Percentiles rank a stretch among this genome's conserved stretches.
Evolutionary conservation across 2,797 vertebrate genomes (phyloP).

Genomic region (Pangasius macronema): DNA sequence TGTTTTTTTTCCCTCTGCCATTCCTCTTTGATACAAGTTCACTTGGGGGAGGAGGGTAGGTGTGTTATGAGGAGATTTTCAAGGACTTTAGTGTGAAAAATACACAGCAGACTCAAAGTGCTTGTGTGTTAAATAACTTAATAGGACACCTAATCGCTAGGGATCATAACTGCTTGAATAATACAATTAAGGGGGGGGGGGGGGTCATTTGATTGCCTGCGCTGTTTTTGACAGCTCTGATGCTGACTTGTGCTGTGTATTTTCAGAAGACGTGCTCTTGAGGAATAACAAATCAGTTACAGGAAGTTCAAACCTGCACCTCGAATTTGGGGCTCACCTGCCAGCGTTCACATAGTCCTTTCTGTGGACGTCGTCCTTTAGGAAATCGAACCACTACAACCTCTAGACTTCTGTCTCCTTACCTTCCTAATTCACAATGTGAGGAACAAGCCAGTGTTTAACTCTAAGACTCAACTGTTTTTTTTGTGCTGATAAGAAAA

Average conservation of each 20-base stretch:
- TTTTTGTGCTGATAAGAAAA: neutral
- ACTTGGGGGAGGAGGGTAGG: neutral
- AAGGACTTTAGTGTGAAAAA: neutral
- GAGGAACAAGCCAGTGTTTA: neutral
- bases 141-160: neutral
- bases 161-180: constrained; percentile 25
- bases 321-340: constrained; percentile 75
- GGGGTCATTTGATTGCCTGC: neutral
- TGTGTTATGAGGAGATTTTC: neutral
- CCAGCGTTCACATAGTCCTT: constrained; percentile 95
- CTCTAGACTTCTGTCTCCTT: too few relatives aligned
- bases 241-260: neutral
- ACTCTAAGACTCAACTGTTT: neutral
- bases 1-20: neutral
- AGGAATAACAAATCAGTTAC: neutral
- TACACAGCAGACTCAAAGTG: constrained; percentile 1
- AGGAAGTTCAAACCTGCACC: neutral
- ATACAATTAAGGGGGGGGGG: neutral
- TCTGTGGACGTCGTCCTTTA: too few relatives aligned
- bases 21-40: neutral
- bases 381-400: too few relatives aligned
- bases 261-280: neutral
- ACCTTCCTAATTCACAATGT: too few relatives aligned
- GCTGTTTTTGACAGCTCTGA: neutral
- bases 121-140: constrained; percentile 12